phyloP scores from a whole-genome alignment of 1,140 invertebrate species.

The Sesamia nonagrioides region DNA sequence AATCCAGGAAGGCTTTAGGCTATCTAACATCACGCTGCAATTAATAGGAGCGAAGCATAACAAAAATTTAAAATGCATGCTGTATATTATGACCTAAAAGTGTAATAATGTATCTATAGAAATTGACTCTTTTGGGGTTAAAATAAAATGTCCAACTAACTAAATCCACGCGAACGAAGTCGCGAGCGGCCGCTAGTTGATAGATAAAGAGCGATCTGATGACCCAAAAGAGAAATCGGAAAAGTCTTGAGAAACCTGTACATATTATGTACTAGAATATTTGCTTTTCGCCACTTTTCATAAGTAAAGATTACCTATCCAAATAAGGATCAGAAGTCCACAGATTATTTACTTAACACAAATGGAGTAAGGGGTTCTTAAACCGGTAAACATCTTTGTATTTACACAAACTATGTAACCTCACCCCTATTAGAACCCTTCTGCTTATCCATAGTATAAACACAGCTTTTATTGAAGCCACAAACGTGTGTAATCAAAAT shows the following conservation, averaged over 20 bases:
- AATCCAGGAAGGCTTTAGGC: too few relatives aligned
- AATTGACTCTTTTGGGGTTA: too few relatives aligned
- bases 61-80: too few relatives aligned
- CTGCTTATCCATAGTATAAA: not conserved
- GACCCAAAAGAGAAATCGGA: not conserved
- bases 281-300: not conserved
- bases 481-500: slow-evolving; percentile 32
- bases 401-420: not conserved
- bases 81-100: too few relatives aligned
- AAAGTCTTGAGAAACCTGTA: not conserved
- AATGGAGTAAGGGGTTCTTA: not conserved
- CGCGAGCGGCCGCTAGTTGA: too few relatives aligned
- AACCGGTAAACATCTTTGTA: not conserved
- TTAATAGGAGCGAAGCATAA: too few relatives aligned
- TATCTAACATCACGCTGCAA: too few relatives aligned
- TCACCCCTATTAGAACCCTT: slow-evolving; percentile 1
- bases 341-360: slow-evolving; percentile 4
- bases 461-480: slow-evolving; percentile 13
- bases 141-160: too few relatives aligned
- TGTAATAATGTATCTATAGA: too few relatives aligned
- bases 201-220: not conserved
- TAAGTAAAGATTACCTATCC: not conserved
- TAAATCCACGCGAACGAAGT: too few relatives aligned
- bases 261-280: not conserved
- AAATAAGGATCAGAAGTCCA: not conserved